These are phyloP conservation scores for Danio albolineatus DNA, from an alignment of 2,797 vertebrate genomes.

Conservation along the genomic window DNA sequence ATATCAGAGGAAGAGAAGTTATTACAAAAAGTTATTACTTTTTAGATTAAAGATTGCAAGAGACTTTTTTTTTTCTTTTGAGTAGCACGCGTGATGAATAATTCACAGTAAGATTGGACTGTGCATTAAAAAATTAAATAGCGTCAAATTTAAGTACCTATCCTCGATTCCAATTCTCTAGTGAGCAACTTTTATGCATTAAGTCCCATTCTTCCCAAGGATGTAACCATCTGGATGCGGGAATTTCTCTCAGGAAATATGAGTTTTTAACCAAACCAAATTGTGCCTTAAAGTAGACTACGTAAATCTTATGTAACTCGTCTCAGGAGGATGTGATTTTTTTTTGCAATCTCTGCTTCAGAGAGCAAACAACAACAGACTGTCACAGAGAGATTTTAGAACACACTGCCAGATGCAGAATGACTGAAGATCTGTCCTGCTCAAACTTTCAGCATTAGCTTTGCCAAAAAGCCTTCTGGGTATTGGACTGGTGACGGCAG, in stretches of 20 bases:
- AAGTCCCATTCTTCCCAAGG: neutral
- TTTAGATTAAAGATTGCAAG: neutral
- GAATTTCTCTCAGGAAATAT: neutral
- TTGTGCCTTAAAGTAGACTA: slow-evolving; percentile 17
- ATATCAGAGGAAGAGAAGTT: neutral
- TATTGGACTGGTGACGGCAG: slow-evolving; percentile 24
- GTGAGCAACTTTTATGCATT: neutral
- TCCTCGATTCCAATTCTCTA: neutral
- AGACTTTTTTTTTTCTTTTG: neutral
- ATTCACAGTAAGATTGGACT: neutral
- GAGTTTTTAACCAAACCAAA: slow-evolving; percentile 8
- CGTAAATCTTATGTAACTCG: slow-evolving; percentile 42
- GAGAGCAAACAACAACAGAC: slow-evolving; percentile 41
- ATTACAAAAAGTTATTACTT: neutral
- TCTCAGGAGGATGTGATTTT: slow-evolving; percentile 30
- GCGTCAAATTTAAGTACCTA: neutral
- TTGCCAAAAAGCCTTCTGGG: slow-evolving; percentile 52
- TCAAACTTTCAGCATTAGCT: slow-evolving; percentile 27
- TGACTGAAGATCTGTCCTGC: slow-evolving; percentile 55
- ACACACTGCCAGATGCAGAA: slow-evolving; percentile 48
- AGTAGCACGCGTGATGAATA: neutral
- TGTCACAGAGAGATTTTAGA: slow-evolving; percentile 43
- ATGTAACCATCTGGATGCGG: neutral
- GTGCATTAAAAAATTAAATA: neutral
- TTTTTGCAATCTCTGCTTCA: slow-evolving; percentile 28